Base-by-base conservation (phyloP, 2,797 vertebrate genomes). In the Psittacula derbiana region DNA sequence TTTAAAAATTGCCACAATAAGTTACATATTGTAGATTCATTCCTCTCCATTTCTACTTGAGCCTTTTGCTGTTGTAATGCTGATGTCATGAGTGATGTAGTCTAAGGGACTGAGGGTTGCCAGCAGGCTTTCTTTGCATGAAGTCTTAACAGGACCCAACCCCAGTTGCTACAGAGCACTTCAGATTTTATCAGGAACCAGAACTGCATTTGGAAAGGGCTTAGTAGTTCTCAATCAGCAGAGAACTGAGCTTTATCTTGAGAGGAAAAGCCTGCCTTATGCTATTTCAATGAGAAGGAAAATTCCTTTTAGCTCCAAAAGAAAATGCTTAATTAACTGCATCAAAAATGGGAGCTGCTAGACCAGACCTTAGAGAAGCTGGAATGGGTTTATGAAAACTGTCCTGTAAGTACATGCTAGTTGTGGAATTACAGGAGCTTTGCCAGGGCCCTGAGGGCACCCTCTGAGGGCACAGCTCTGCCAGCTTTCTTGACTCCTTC, bases 1-100 rank as follows among this genome's bases (percentile, higher is more conserved):
- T 58, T 83, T 88, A 62, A 86, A 81, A 89, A 75, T 81, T 94
- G 84, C 80, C 70, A 73, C 76, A 66, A 75, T 95, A 93, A 94
- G 90, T 94, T 95, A 69, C 50, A 5, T 41, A n/a, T 38, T 62
- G 24, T 66, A 31, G 40, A 10, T 73, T 79, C 13, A 43, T 57
- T 78, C 66, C 20, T 82, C 40, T 49, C 46, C 19, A 6, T 73
- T 89, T 74, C 36, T 71, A 0, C n/a, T 70, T 11, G 0, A 62
- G 31, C 17, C 23, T 83, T 76, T 78, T 75, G n/a, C 31, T 84
- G 40, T 50, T 50, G 52, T 18, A 62, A 41, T 43, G 47, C 19
- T 87, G 92, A 64, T 66, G 74, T 36, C 55, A 44, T 2, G 25
- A 85, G 40, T 52, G 95, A 82, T 57, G 19, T 16, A 25, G 73